Conservation (phyloP, 1,140 invertebrate genomes). For the Polypedilum vanderplanki region DNA sequence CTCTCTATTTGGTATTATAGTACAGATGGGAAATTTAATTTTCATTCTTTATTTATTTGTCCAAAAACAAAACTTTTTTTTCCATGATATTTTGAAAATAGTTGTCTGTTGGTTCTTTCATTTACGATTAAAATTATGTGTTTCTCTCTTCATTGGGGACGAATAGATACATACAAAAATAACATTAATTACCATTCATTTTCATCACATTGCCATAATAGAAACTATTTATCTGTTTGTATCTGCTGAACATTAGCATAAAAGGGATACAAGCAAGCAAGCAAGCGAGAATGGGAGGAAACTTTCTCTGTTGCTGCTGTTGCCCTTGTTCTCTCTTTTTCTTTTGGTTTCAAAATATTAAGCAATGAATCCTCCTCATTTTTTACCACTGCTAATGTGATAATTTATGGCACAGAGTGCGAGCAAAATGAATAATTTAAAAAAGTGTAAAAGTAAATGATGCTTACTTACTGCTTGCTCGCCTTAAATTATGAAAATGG, state of each 20-base stretch:
- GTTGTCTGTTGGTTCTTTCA: no score
- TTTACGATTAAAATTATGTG: no score
- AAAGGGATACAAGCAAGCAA: background rate
- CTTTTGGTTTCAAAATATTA: background rate
- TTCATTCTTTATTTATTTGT: no score
- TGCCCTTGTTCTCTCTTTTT: no score
- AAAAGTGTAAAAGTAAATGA: constrained; percentile 14
- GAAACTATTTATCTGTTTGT: background rate
- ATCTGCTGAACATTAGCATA: background rate
- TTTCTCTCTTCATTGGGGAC: no score
- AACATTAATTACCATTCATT: background rate
- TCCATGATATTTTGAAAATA: no score
- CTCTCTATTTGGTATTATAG: no score
- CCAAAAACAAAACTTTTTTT: no score
- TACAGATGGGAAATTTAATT: no score
- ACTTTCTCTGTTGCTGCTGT: no score
- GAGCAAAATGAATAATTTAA: constrained; percentile 8
- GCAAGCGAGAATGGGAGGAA: no score
- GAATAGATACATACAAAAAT: background rate
- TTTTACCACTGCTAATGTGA: background rate
- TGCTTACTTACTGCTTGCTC: background rate
- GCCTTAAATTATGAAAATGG: no score
- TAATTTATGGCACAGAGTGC: background rate
- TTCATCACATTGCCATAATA: background rate
- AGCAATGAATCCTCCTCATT: background rate